These are phyloP conservation scores for Antechinus stuartii DNA, from an alignment of 2,113 vertebrate species.

Conservation along the genomic window DNA sequence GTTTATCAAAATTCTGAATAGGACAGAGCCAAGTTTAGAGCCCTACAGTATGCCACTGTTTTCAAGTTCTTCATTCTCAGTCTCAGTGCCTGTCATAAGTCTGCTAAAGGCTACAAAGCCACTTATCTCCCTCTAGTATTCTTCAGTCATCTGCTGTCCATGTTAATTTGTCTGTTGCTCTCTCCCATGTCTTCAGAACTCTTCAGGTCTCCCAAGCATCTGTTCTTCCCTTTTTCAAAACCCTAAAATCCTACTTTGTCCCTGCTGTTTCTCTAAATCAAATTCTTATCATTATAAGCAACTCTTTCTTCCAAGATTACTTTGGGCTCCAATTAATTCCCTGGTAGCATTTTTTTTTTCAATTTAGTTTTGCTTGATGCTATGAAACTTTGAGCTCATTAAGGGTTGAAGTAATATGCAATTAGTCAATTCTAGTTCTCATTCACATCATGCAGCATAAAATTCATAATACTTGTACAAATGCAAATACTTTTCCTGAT, in stretches of 20 bases:
- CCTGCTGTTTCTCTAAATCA: background rate
- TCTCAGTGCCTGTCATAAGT: background rate
- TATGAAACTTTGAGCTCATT: conserved; percentile 5
- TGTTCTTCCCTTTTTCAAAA: conserved; percentile 22
- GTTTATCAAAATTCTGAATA: background rate
- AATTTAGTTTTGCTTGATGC: background rate
- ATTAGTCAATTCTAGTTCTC: background rate
- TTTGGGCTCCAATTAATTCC: conserved; percentile 3
- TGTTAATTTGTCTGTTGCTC: background rate
- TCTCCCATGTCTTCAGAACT: background rate
- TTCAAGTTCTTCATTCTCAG: background rate
- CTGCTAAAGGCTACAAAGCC: background rate
- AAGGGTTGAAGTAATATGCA: background rate
- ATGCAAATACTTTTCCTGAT: background rate
- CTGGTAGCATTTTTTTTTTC: background rate
- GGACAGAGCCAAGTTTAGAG: background rate
- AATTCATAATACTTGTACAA: background rate
- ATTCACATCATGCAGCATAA: background rate
- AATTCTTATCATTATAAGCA: conserved; percentile 15
- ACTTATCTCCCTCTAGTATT: background rate
- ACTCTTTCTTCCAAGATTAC: conserved; percentile 10
- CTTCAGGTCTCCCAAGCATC: background rate
- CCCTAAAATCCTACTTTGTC: background rate
- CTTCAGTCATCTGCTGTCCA: background rate
- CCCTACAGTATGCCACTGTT: background rate